phyloP scores from a whole-genome alignment of 2,888 invertebrate species.

The Lycocerus yunnanus region DNA sequence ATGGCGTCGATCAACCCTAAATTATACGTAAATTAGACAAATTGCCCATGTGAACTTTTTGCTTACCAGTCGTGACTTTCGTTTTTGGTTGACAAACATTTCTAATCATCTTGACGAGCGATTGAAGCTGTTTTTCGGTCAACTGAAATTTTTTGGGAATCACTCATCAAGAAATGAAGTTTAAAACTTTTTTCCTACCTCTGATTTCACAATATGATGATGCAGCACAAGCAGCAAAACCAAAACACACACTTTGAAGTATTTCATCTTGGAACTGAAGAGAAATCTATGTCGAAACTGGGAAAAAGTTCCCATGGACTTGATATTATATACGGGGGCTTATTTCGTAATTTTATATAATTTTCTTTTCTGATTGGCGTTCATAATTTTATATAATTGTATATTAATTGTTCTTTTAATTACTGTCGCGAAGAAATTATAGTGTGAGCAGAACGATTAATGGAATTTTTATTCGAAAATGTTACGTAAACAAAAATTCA shows the following conservation, averaged over 20 bases:
- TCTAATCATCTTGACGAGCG: background rate
- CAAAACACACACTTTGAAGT: background rate
- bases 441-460: background rate
- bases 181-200: too few species aligned
- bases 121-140: background rate
- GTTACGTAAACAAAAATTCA: too few species aligned
- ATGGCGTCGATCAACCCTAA: conserved; percentile 37
- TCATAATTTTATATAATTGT: background rate
- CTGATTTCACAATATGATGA: background rate
- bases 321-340: background rate
- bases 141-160: background rate
- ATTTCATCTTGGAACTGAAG: background rate
- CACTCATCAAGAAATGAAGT: too few species aligned
- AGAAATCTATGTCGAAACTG: background rate
- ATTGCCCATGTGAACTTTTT: too few species aligned
- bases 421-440: background rate
- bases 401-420: background rate
- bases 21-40: too few species aligned
- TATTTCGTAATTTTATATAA: background rate
- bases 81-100: background rate
- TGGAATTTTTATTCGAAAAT: too few species aligned
- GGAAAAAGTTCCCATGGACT: background rate
- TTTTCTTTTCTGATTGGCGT: background rate
- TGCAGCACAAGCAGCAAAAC: background rate
- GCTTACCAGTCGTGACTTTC: background rate